Percentiles rank a stretch among this genome's conserved stretches.
These are phyloP conservation scores for Drosophila nigritarsus DNA, from an alignment of 2,888 invertebrate species.

Conservation along the genomic window DNA sequence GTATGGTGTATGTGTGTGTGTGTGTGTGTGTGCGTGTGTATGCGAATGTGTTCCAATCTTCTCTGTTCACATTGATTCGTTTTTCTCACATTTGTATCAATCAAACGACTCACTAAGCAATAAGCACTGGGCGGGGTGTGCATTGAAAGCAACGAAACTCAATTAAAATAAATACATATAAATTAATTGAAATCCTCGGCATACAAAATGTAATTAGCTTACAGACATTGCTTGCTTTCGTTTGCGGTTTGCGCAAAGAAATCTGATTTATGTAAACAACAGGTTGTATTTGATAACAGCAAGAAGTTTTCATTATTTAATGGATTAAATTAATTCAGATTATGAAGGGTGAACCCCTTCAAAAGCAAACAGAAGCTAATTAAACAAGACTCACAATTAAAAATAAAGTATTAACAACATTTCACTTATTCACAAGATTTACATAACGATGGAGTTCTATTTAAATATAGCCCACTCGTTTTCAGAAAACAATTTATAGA, in stretches of 20 bases:
- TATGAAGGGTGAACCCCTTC: neutral
- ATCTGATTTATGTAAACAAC: conserved; percentile 51
- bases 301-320: conserved; percentile 20
- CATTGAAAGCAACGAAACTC: conserved; percentile 52
- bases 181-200: conserved; percentile 68
- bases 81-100: conserved; percentile 52
- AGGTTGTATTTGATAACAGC: conserved; percentile 31
- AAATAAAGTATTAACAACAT: neutral
- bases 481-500: neutral
- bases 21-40: neutral
- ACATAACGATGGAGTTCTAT: neutral
- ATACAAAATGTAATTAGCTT: conserved; percentile 55
- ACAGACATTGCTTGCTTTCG: conserved; percentile 19
- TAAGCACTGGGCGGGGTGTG: conserved; percentile 2
- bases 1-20: conserved; percentile 5
- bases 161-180: conserved; percentile 70
- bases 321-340: neutral
- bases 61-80: conserved; percentile 6
- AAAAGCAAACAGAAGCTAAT: conserved; percentile 14
- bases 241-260: conserved; percentile 30
- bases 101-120: conserved; percentile 61
- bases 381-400: neutral
- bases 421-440: neutral
- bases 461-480: neutral
- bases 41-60: conserved; percentile 11